phyloP scores from a whole-genome alignment of 1,140 invertebrate genomes.

The Dreissena polymorpha region DNA sequence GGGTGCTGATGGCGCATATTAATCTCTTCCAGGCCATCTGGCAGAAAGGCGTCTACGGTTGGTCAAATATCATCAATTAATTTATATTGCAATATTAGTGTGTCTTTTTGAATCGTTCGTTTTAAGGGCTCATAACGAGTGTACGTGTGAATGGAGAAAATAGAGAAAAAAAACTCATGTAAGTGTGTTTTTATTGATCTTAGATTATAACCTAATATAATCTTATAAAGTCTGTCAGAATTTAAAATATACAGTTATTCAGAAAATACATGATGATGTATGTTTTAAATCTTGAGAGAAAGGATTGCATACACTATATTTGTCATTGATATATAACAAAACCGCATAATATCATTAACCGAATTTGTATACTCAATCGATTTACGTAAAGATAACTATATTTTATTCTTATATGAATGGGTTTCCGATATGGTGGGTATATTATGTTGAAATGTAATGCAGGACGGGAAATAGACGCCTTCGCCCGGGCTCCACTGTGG shows the following conservation, averaged over 20 bases:
- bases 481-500: slow-evolving; percentile 93
- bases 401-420: too few species aligned
- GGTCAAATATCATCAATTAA: slow-evolving; percentile 10
- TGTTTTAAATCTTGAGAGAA: too few species aligned
- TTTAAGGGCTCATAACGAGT: background rate
- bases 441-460: background rate
- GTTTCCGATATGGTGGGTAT: too few species aligned
- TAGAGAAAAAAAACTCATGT: background rate
- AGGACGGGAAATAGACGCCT: slow-evolving; percentile 85
- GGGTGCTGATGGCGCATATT: slow-evolving; percentile 95
- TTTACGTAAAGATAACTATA: too few species aligned
- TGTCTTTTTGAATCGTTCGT: slow-evolving; percentile 11
- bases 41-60: slow-evolving; percentile 71
- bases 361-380: too few species aligned
- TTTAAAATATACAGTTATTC: background rate
- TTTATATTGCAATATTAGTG: background rate
- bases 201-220: background rate
- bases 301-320: too few species aligned
- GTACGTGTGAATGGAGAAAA: background rate
- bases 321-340: too few species aligned
- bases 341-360: too few species aligned
- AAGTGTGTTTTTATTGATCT: background rate
- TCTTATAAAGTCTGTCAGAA: background rate
- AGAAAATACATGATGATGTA: too few species aligned
- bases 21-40: slow-evolving; percentile 83